A percentile compares a stretch with the other conserved stretches of the same genome.
These are phyloP conservation scores for Holcopasites calliopsidis DNA, from an alignment of 1,140 invertebrate genomes.

Conservation along the genomic window DNA sequence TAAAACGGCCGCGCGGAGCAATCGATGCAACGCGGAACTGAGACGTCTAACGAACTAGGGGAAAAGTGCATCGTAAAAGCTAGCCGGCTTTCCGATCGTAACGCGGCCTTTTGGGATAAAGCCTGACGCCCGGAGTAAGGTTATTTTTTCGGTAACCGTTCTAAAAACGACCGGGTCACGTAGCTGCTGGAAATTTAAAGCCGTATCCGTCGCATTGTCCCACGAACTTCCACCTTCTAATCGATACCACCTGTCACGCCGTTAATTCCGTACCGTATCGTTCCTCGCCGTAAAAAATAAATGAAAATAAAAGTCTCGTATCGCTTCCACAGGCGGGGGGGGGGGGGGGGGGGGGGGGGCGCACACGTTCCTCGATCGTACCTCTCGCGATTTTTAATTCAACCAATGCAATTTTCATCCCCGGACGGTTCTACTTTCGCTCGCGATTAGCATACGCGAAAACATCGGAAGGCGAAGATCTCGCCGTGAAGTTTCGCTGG, in stretches of 20 bases:
- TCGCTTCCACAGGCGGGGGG: too few species aligned
- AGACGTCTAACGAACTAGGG: slow-evolving; percentile 57
- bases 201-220: neutral
- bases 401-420: too few species aligned
- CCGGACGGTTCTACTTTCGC: neutral
- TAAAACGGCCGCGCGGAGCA: slow-evolving; percentile 27
- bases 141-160: slow-evolving; percentile 8
- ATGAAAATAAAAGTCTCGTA: too few species aligned
- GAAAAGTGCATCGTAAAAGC: slow-evolving; percentile 56
- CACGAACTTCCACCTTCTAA: neutral
- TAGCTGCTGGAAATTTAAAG: slow-evolving; percentile 4
- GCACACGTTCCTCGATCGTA: neutral
- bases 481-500: too few species aligned
- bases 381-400: too few species aligned
- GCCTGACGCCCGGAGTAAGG: slow-evolving; percentile 20
- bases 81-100: slow-evolving; percentile 47
- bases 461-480: neutral
- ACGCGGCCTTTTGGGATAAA: slow-evolving; percentile 21
- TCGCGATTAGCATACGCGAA: neutral
- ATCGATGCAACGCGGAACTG: slow-evolving; percentile 39
- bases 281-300: too few species aligned
- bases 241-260: neutral
- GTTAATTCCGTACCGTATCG: too few species aligned
- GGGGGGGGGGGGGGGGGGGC: too few species aligned
- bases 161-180: slow-evolving; percentile 18